Base-by-base conservation (phyloP, 2,888 invertebrate genomes). In the Steinernema hermaphroditum region DNA sequence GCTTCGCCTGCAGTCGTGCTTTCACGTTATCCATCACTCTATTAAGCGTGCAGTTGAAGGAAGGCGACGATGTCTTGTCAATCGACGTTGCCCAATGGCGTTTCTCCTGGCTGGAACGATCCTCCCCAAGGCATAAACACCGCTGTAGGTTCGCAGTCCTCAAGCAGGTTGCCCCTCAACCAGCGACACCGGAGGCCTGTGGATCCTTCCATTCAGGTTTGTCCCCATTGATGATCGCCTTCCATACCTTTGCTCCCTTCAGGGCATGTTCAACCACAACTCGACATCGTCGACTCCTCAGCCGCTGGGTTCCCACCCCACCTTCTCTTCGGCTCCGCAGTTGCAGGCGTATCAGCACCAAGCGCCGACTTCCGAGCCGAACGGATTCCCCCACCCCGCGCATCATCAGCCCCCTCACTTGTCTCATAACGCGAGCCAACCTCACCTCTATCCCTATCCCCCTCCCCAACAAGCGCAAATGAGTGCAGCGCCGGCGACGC, bases 71-170 rank as follows among this genome's bases (percentile, higher is more conserved):
- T 34, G 62, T 62, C 62, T 14, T 62, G 29, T 29, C 79, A 79
- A 70, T 46, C 76, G 9, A 43, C 68, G 2, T 69, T 79, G 29
- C 79, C 78, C 29, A 70, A 78, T 16, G 69, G 54, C 37, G 77
- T 79, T 8, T 75, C 77, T 32, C 76, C 78, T 16, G 81, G 81
- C 16, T 81, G 81, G 81, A 81, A 81, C 72, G 81, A 81, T 74
- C 81, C 81, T 29, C 81, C 81, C 57, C 41, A 76, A 14, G 71
- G 75, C 29, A 49, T 72, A 12, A 44, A 76, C 9, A 14, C 72
- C 1, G 44, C 71, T 12, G 70, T 68, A 32, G 37, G 50, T 1
- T 34, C 75, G 16, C 54, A 34, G 19, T 32, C 68, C 16, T 12
- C 71, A 12, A 79, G 75, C 54, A 74, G 78, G 22, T 4, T 37